phyloP scores from a whole-genome alignment of 1,140 invertebrate genomes.

The Steinernema khuongi region DNA sequence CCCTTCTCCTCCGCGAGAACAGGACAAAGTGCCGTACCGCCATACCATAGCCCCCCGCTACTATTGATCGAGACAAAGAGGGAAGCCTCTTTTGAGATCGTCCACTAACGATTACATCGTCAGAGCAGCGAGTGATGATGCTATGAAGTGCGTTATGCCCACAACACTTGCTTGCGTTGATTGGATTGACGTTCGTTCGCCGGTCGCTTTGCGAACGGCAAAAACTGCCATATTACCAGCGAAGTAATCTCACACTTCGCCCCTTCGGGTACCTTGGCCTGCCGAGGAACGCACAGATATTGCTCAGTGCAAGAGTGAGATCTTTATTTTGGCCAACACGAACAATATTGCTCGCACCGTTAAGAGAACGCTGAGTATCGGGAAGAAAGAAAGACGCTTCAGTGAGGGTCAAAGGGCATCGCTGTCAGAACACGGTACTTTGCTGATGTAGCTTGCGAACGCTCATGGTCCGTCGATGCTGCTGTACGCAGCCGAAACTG shows the following conservation, averaged over 20 bases:
- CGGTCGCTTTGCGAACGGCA: too few relatives aligned
- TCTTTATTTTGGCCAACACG: too few relatives aligned
- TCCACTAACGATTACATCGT: background rate
- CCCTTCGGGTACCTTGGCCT: too few relatives aligned
- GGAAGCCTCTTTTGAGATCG: background rate
- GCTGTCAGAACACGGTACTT: conserved; percentile 53
- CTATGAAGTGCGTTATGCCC: background rate
- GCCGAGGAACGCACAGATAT: too few relatives aligned
- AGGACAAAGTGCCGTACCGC: background rate
- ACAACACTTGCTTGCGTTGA: background rate
- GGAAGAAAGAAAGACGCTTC: too few relatives aligned
- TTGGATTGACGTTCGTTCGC: background rate
- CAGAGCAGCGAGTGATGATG: background rate
- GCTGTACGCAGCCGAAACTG: conserved; percentile 54
- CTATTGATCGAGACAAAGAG: background rate
- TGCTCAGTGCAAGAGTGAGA: too few relatives aligned
- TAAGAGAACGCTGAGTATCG: too few relatives aligned
- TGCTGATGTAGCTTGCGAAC: conserved; percentile 59
- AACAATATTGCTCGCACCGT: too few relatives aligned
- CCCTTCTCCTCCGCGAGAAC: background rate
- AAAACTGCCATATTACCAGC: background rate
- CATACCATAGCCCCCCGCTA: background rate
- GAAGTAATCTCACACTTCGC: background rate
- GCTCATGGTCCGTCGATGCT: conserved; percentile 55
- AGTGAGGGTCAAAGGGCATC: too few relatives aligned